Evolutionary conservation across 2,888 invertebrate species (phyloP), one percentile per base, ranked within the genome.

Genomic region (Drosophila pullipes): DNA sequence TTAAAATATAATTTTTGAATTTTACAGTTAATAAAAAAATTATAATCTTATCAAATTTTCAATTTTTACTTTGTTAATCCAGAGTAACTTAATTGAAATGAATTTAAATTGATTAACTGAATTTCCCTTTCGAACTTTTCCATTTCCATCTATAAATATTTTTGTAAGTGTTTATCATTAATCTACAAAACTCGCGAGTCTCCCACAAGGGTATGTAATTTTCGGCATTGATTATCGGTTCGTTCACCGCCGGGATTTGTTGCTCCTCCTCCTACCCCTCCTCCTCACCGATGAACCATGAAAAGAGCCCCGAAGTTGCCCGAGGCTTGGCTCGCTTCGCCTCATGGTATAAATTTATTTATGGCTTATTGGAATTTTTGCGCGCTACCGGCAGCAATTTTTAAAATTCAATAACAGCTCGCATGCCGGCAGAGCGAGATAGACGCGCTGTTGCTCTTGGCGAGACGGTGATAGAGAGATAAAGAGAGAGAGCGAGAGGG

Each of bases 301-400:
- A 82, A 88, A 72, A 85, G 72, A 69, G 28, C 37, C 35, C 57
- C 54, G 67, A 82, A 82, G 75, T 69, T 69, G 59, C 89, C 90
- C 83, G 90, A 85, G 84, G 84, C 90, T 60, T 88, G 84, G 84
- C 91, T 90, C 91, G 84, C 89, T 90, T 85, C 71, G 83, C 71
- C 81, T 81, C 89, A 83, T 89, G 90, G 85, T 88, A 79, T 77
- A 90, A 85, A 91, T 91, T 90, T 88, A 88, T 90, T 90, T 90
- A 88, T 90, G 91, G 89, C 79, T 85, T 90, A 89, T 91, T 91
- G 87, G 90, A 91, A 88, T 88, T 88, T 88, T 85, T 82, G 80
- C 88, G 83, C 81, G 89, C 87, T 91, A 88, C 91, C 91, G 87
- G 87, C 85, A 88, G 74, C 76, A 83, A 78, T 85, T 85, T 89